phyloP scores from a whole-genome alignment of 2,113 vertebrate genomes.

The Aptenodytes forsteri region DNA sequence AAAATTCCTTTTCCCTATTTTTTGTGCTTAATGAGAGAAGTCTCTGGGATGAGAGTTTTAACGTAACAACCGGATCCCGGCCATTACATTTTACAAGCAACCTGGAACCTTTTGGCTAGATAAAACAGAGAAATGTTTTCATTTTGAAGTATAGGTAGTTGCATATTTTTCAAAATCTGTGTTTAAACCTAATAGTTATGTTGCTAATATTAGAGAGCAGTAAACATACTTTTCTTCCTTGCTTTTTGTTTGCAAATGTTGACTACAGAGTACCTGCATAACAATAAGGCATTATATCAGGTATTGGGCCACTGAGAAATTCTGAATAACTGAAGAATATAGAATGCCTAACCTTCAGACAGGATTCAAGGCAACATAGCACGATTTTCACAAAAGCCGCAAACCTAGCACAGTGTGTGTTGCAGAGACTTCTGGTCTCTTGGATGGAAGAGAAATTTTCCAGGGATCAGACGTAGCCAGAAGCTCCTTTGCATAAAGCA shows the following conservation, averaged over 20 bases:
- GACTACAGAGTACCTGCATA: neutral
- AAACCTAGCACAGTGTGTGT: neutral
- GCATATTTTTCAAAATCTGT: neutral
- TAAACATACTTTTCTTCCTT: neutral
- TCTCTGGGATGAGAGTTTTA: neutral
- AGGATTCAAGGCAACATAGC: neutral
- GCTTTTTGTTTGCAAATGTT: neutral
- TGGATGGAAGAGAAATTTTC: neutral
- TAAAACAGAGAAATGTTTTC: neutral
- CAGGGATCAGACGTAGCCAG: neutral
- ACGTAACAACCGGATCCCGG: neutral
- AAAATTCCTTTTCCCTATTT: neutral
- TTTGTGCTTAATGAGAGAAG: neutral
- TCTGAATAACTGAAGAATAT: neutral
- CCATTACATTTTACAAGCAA: neutral
- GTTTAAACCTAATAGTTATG: neutral
- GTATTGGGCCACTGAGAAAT: neutral
- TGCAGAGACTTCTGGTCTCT: neutral
- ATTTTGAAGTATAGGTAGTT: neutral
- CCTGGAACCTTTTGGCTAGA: neutral
- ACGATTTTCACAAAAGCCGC: accelerated
- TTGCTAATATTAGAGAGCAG: neutral
- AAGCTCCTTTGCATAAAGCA: neutral
- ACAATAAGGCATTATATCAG: neutral
- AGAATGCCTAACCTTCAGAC: neutral